A percentile compares a stretch with the other conserved stretches of the same genome.
phyloP scores from a whole-genome alignment of 2,888 invertebrate genomes.

The Drosophila borborema region DNA sequence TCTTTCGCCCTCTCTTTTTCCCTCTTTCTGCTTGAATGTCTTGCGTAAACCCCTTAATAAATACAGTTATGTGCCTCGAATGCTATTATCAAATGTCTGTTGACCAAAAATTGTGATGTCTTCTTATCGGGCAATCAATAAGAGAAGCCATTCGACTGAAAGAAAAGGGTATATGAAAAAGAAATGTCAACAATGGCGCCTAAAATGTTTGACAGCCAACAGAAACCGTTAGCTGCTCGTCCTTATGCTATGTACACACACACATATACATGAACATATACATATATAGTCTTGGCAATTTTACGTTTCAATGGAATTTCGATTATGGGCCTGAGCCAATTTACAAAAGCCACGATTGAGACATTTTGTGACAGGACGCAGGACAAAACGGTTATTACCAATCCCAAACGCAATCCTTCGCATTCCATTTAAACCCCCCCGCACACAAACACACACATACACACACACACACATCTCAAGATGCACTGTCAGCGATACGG shows the following conservation, averaged over 20 bases:
- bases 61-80: conserved; percentile 28
- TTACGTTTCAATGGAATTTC: conserved; percentile 83
- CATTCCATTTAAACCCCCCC: conserved; percentile 43
- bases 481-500: conserved; percentile 75
- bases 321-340: conserved; percentile 77
- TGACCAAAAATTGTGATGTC: conserved; percentile 37
- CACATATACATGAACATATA: not conserved
- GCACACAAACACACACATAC: not conserved
- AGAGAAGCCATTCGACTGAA: conserved; percentile 27
- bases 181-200: conserved; percentile 66
- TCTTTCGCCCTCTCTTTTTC: not conserved
- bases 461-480: conserved; percentile 23
- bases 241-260: conserved; percentile 9
- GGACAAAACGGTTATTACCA: conserved; percentile 71
- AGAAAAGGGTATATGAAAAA: conserved; percentile 48
- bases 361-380: conserved; percentile 71
- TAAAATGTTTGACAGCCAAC: conserved; percentile 46
- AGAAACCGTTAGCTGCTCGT: conserved; percentile 55
- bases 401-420: conserved; percentile 60
- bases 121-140: conserved; percentile 50
- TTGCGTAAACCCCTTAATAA: conserved; percentile 24
- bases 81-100: conserved; percentile 50
- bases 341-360: conserved; percentile 78
- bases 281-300: conserved; percentile 63
- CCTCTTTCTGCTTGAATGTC: not conserved